phyloP scores from a whole-genome alignment of 2,888 invertebrate species.

The Pachycephus smyrnensis region DNA sequence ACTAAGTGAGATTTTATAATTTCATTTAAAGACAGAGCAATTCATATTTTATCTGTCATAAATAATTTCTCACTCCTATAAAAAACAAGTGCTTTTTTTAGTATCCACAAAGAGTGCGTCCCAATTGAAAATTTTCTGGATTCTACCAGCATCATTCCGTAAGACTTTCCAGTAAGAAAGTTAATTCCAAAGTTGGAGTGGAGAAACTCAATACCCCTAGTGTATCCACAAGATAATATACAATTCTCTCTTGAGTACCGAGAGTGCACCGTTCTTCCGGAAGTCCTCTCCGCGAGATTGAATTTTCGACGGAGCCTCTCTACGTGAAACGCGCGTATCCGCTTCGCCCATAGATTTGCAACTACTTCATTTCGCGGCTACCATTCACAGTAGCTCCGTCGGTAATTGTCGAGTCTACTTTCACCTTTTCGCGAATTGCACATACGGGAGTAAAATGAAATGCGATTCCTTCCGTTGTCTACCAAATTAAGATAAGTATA shows the following conservation, averaged over 20 bases:
- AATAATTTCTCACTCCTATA: neutral
- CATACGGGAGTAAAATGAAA: neutral
- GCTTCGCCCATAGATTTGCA: neutral
- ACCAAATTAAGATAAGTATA: neutral
- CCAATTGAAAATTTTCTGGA: neutral
- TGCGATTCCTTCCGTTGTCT: neutral
- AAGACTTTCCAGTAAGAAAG: neutral
- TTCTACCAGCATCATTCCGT: neutral
- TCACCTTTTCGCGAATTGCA: neutral
- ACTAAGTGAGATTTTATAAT: neutral
- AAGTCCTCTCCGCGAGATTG: neutral
- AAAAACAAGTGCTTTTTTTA: neutral
- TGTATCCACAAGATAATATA: neutral
- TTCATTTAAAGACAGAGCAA: neutral
- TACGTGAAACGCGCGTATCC: neutral
- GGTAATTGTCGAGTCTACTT: neutral
- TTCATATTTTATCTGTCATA: neutral
- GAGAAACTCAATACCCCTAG: neutral
- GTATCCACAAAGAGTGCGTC: neutral
- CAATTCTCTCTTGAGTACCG: neutral
- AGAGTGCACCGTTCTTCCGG: neutral
- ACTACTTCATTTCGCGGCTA: neutral
- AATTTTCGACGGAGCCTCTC: neutral
- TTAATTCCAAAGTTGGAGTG: neutral
- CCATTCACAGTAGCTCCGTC: neutral